Evolutionary conservation across 2,888 invertebrate species (phyloP).

Genomic region (Archips crataeganus): DNA sequence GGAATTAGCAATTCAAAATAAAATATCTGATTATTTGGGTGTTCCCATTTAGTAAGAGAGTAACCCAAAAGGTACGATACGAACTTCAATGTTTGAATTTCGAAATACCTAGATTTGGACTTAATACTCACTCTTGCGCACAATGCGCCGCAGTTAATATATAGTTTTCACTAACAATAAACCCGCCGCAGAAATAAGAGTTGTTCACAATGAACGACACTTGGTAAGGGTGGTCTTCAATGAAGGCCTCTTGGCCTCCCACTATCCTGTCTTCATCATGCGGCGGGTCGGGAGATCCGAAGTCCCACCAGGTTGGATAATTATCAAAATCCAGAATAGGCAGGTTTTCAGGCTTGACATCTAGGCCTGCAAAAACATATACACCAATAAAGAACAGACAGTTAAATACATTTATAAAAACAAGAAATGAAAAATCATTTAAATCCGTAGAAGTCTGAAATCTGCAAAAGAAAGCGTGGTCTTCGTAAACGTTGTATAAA

Average conservation of each 20-base stretch:
- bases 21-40: no score
- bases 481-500: no score
- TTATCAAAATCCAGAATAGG: constrained; percentile 21
- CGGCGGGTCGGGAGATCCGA: constrained; percentile 28
- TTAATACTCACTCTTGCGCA: constrained; percentile 68
- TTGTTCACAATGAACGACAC: constrained; percentile 76
- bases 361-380: neutral
- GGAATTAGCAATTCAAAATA: no score
- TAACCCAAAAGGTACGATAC: no score
- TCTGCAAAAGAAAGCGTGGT: no score
- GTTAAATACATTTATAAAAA: no score
- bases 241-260: constrained; percentile 70
- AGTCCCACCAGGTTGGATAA: constrained; percentile 6
- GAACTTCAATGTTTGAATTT: no score
- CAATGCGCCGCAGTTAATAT: constrained; percentile 83
- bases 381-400: no score
- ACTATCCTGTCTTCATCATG: constrained; percentile 67
- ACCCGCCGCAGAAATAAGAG: constrained; percentile 79
- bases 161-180: constrained; percentile 74
- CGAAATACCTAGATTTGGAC: no score
- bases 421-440: no score
- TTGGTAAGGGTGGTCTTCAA: constrained; percentile 75
- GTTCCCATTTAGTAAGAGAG: no score
- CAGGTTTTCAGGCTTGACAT: constrained; percentile 17
- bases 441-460: no score